These are phyloP conservation scores for Orchesellides sinensis DNA, from an alignment of 2,888 invertebrate species.

Conservation along the genomic window DNA sequence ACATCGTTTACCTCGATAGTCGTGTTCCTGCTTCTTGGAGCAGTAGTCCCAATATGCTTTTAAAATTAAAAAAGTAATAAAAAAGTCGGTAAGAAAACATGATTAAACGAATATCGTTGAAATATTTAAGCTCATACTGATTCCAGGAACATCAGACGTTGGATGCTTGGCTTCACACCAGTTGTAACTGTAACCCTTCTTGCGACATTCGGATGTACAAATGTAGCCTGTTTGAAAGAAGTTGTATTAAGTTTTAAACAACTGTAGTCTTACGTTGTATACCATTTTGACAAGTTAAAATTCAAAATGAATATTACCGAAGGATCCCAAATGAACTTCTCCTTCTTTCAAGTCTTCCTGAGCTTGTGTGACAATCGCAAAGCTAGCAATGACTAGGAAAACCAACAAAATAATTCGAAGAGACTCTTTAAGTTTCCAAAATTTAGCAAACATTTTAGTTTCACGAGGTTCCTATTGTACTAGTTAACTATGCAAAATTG, in stretches of 20 bases:
- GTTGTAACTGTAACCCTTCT: conserved; percentile 45
- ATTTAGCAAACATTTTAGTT: not conserved
- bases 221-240: conserved; percentile 44
- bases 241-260: not conserved
- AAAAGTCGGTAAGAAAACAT: too few species aligned
- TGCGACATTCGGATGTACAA: conserved; percentile 57
- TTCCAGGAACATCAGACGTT: conserved; percentile 51
- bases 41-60: conserved; percentile 66
- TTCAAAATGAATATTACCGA: conserved; percentile 47
- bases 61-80: not conserved
- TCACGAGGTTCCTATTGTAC: not conserved
- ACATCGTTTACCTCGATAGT: conserved; percentile 51
- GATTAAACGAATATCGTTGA: too few species aligned
- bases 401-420: too few species aligned
- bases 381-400: not conserved
- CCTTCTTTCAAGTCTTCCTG: conserved; percentile 48
- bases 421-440: not conserved
- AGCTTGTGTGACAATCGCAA: not conserved
- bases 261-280: not conserved
- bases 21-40: conserved; percentile 51
- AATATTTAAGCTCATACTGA: conserved; percentile 25
- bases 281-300: not conserved
- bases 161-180: conserved; percentile 65
- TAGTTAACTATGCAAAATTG: too few species aligned
- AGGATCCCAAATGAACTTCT: conserved; percentile 55